A percentile compares a stretch with the other conserved stretches of the same genome.
phyloP scores from a whole-genome alignment of 2,113 vertebrate genomes.

The Ciconia stormi region DNA sequence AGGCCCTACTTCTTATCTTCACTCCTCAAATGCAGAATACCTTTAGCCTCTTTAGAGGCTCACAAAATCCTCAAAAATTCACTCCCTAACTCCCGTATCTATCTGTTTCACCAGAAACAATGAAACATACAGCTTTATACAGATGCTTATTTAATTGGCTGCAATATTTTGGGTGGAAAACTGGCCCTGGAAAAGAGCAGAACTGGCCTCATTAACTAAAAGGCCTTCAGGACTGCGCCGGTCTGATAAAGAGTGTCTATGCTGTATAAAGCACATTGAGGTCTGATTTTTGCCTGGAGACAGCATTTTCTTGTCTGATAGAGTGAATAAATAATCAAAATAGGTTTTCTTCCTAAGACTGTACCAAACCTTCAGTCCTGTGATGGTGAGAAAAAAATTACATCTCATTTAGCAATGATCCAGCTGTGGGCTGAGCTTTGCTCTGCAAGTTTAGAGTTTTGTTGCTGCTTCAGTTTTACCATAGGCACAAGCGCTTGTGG shows the following conservation, averaged over 20 bases:
- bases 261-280: neutral
- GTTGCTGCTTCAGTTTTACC: neutral
- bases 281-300: neutral
- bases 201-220: neutral
- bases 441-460: neutral
- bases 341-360: neutral
- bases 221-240: neutral
- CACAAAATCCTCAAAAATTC: neutral
- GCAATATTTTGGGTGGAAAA: neutral
- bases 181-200: neutral
- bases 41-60: neutral
- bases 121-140: neutral
- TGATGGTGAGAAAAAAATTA: neutral
- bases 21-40: neutral
- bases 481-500: neutral
- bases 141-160: neutral
- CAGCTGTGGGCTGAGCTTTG: neutral
- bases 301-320: neutral
- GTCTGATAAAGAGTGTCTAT: neutral
- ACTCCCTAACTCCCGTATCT: neutral
- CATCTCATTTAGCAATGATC: neutral
- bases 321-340: neutral
- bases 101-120: neutral
- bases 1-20: neutral
- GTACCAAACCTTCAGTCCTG: neutral